These are phyloP conservation scores for Boloria euphrosyne DNA, from an alignment of 2,888 invertebrate genomes.

Conservation along the genomic window DNA sequence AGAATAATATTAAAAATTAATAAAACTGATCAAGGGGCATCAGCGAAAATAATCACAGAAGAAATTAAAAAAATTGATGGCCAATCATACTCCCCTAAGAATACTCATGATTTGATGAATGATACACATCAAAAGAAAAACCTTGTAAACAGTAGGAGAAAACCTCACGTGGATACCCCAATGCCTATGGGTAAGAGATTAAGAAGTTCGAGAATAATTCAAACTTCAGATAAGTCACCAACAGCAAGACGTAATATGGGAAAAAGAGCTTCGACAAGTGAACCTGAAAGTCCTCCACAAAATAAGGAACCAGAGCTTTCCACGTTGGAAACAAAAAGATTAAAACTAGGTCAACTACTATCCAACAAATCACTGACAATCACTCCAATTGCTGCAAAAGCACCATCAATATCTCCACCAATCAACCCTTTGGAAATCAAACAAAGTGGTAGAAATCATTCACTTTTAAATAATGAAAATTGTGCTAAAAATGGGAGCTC, in stretches of 20 bases:
- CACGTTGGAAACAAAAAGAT: conserved; percentile 65
- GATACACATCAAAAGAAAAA: conserved; percentile 52
- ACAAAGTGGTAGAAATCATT: conserved; percentile 62
- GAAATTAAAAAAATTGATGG: conserved; percentile 57
- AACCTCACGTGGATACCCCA: conserved; percentile 53
- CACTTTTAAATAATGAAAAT: conserved; percentile 70
- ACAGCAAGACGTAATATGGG: conserved; percentile 53
- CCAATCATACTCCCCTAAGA: conserved; percentile 52
- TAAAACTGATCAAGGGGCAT: conserved; percentile 81
- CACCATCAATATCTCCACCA: conserved; percentile 53
- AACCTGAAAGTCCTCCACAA: conserved; percentile 53
- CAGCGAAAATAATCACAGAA: conserved; percentile 77
- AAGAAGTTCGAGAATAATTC: conserved; percentile 71
- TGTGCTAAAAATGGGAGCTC: conserved; percentile 80
- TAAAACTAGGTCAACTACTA: conserved; percentile 72
- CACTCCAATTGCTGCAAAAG: conserved; percentile 59
- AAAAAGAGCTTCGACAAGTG: conserved; percentile 60
- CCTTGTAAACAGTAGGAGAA: conserved; percentile 62
- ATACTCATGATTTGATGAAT: conserved; percentile 57
- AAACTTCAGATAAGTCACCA: conserved; percentile 62
- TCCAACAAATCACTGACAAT: conserved; percentile 68
- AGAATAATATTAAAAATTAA: conserved; percentile 85
- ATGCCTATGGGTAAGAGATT: conserved; percentile 69
- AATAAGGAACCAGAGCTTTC: conserved; percentile 64
- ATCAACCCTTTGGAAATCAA: conserved; percentile 58